phyloP scores from a whole-genome alignment of 2,113 vertebrate genomes.

The Peromyscus californicus region DNA sequence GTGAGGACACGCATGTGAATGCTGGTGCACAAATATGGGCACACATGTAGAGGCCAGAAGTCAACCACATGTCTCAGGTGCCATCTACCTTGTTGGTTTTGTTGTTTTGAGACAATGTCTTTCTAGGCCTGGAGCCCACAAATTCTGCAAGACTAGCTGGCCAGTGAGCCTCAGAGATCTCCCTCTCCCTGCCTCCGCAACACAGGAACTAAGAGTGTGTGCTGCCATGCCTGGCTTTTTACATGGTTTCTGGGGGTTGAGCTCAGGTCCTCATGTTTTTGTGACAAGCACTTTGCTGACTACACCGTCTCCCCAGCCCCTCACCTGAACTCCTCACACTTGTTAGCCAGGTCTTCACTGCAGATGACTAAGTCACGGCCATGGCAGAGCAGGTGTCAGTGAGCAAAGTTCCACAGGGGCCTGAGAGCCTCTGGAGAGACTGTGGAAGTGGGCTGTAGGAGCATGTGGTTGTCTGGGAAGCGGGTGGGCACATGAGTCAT shows the following conservation, averaged over 20 bases:
- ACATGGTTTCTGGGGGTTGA: too few relatives aligned
- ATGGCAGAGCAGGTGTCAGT: accelerated
- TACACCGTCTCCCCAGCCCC: not conserved
- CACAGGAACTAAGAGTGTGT: not conserved
- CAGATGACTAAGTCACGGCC: not conserved
- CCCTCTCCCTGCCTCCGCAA: too few relatives aligned
- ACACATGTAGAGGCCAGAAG: not conserved
- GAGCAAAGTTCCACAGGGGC: too few relatives aligned
- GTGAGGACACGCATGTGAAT: not conserved
- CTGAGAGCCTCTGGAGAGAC: not conserved
- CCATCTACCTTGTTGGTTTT: not conserved
- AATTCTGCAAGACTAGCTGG: not conserved
- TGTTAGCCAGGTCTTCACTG: not conserved
- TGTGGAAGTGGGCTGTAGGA: not conserved
- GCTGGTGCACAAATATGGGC: not conserved
- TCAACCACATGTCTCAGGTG: not conserved
- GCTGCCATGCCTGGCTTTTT: too few relatives aligned
- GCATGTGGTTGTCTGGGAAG: not conserved
- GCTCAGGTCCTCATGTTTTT: too few relatives aligned
- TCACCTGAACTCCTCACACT: not conserved
- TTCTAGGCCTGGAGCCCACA: not conserved
- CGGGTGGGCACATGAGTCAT: not conserved
- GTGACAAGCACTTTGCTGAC: not conserved
- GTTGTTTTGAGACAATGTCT: not conserved
- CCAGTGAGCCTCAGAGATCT: not conserved